A percentile compares a stretch with the other conserved stretches of the same genome.
Evolutionary conservation across 1,140 invertebrate genomes (phyloP).

Genomic region (fruit fly (Drosophila melanogaster)): Release_6_plus_ISO1_MT NT_033777.3:10551001-10551500

Average conservation of each 20-base stretch:
- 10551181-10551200: too few relatives aligned
- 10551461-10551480: conserved; percentile 62
- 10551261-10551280: conserved; percentile 52
- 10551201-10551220: conserved; percentile 13
- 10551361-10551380: conserved; percentile 46
- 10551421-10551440: conserved; percentile 79
- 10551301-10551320: conserved; percentile 79
- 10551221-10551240: conserved; percentile 47
- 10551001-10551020: not conserved
- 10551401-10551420: conserved; percentile 58
- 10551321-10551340: conserved; percentile 50
- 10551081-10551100: conserved; percentile 83
- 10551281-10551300: conserved; percentile 6
- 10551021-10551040: conserved; percentile 44
- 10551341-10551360: conserved; percentile 75
- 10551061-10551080: conserved; percentile 77
- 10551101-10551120: conserved; percentile 82
- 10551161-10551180: not conserved
- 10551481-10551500: conserved; percentile 37
- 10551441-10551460: conserved; percentile 82
- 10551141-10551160: not conserved
- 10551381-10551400: conserved; percentile 5
- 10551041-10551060: conserved; percentile 70
- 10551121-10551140: conserved; percentile 81
- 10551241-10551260: conserved; percentile 55